Evolutionary conservation across 30 jellyfish, hydroid and myxozoan species (phyloP).

Genomic region (Aurelia aurita complex sp. Pacific): DNA sequence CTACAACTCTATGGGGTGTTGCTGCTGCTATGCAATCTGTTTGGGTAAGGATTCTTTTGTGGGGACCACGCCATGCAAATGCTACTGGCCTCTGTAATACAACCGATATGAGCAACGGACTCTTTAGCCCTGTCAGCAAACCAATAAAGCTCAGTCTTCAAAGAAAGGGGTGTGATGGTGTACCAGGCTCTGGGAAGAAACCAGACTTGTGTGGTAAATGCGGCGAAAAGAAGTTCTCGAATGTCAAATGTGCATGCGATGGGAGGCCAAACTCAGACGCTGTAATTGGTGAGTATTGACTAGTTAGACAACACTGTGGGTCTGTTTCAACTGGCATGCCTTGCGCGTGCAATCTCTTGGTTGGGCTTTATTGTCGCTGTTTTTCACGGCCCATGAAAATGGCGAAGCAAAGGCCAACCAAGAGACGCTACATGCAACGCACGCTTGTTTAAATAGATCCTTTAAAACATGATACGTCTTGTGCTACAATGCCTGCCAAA

Average conservation of each 20-base stretch:
- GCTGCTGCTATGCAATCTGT: constrained; percentile 16
- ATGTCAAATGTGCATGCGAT: constrained; percentile 37
- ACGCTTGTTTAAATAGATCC: too few relatives aligned
- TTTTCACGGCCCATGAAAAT: too few relatives aligned
- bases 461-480: too few relatives aligned
- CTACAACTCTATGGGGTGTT: constrained; percentile 26
- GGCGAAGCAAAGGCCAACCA: too few relatives aligned
- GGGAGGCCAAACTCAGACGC: constrained; percentile 41
- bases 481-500: too few relatives aligned
- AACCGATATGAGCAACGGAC: constrained; percentile 6
- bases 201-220: constrained; percentile 44
- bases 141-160: constrained; percentile 26
- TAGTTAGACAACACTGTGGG: too few relatives aligned
- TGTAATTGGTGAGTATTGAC: constrained; percentile 1
- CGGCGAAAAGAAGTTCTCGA: constrained; percentile 15
- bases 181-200: constrained; percentile 22
- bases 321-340: too few relatives aligned
- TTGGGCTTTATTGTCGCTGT: too few relatives aligned
- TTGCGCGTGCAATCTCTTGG: too few relatives aligned
- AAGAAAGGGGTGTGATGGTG: constrained; percentile 61
- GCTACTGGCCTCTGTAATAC: constrained; percentile 40
- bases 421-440: too few relatives aligned
- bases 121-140: constrained; percentile 10
- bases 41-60: constrained; percentile 22
- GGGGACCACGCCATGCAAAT: neutral